Conservation (phyloP, 1,140 invertebrate genomes). For the Bombus cullumanus region DNA sequence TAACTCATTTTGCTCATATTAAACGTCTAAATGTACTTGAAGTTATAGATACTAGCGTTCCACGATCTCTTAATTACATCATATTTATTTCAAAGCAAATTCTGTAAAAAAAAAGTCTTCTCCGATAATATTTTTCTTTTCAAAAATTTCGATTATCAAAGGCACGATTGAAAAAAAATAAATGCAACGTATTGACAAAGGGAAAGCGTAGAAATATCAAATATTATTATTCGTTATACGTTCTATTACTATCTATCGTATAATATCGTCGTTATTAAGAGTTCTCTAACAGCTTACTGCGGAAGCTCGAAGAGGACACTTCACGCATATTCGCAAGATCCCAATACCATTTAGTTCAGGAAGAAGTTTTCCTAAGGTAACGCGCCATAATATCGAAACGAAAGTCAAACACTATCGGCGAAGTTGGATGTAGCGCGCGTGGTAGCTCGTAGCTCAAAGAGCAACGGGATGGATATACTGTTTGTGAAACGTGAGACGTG, state of each 20-base stretch:
- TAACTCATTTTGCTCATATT: no score
- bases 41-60: accelerated
- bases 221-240: no score
- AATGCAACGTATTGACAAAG: not conserved
- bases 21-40: no score
- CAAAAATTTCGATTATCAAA: not conserved
- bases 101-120: no score
- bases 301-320: not conserved
- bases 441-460: not conserved
- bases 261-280: not conserved
- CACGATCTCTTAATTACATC: no score
- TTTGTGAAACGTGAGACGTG: not conserved
- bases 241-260: no score
- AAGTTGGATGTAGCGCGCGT: not conserved
- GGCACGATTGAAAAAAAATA: not conserved
- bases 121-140: no score
- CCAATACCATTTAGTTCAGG: not conserved
- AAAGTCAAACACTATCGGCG: not conserved
- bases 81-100: no score
- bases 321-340: not conserved
- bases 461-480: not conserved
- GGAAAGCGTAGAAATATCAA: not conserved
- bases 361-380: not conserved
- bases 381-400: not conserved
- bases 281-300: not conserved